Percentiles rank a stretch among this genome's conserved stretches.
Evolutionary conservation across 1,140 invertebrate species (phyloP).

Genomic region (Drosophila guanche): DNA sequence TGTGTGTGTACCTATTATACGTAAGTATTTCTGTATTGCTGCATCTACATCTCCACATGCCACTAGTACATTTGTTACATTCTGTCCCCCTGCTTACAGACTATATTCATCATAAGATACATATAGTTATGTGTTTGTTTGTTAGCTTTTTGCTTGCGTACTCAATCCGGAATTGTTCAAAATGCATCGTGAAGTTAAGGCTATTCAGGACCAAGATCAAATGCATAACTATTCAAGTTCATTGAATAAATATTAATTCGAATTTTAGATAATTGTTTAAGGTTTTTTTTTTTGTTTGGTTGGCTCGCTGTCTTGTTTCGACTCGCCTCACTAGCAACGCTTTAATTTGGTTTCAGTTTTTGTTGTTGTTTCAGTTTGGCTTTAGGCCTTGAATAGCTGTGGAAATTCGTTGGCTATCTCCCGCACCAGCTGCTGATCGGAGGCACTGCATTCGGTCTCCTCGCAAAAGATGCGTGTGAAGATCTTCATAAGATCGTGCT

Average conservation of each 20-base stretch:
- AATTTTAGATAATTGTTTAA: conserved; percentile 17
- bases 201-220: conserved; percentile 27
- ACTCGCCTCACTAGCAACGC: conserved; percentile 77
- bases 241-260: conserved; percentile 40
- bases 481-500: conserved; percentile 90
- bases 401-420: conserved; percentile 93
- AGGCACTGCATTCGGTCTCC: conserved; percentile 88
- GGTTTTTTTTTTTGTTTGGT: conserved; percentile 20
- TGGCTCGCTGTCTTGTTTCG: conserved; percentile 48
- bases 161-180: conserved; percentile 2
- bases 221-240: conserved; percentile 41
- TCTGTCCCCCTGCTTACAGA: conserved; percentile 20
- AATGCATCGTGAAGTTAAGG: conserved; percentile 3
- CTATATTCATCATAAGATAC: conserved; percentile 55
- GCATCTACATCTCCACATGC: conserved; percentile 37
- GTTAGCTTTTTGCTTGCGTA: not conserved
- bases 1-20: not conserved
- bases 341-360: conserved; percentile 59
- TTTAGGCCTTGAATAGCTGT: conserved; percentile 89
- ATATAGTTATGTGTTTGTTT: conserved; percentile 21
- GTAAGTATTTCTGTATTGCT: conserved; percentile 6
- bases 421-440: conserved; percentile 90
- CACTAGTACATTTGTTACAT: conserved; percentile 36
- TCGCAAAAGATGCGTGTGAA: conserved; percentile 93
- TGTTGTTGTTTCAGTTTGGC: conserved; percentile 6